Evolutionary conservation across 2,797 vertebrate species (phyloP), one percentile per base, ranked within the genome.

Genomic region (Malacoctenus gilli): DNA sequence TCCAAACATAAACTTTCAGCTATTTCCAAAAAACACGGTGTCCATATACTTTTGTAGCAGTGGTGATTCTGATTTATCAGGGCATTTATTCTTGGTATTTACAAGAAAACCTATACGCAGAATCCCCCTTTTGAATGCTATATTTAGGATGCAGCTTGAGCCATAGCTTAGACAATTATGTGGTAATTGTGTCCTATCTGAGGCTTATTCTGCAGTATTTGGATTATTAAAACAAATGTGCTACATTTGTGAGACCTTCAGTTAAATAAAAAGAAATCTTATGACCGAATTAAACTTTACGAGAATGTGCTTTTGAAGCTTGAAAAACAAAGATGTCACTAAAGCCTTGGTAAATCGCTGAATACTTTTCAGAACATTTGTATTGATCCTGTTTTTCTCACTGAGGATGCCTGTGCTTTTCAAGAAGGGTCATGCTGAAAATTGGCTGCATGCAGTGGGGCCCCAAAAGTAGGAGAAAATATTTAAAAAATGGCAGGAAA

Each of bases 1-100:
- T 58, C 48, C 56, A 49, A 32, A 60, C 37, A 40, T 31, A 49
- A 31, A 63, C 54, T 56, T 43, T 47, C 59, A 55, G 68, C 60
- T 66, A 48, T 58, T 74, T 19, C 39, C 43, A n/a, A n/a, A n/a
- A n/a, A n/a, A n/a, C n/a, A n/a, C n/a, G n/a, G n/a, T n/a, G n/a
- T n/a, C n/a, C n/a, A n/a, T n/a, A n/a, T 42, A 43, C 34, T 59
- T n/a, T 67, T 48, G 50, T 31, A n/a, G 59, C 47, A 46, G 48
- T 49, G 20, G n/a, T 30, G 31, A n/a, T 23, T 41, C 1, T 9
- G 40, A 14, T 15, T 14, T 30, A 6, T n/a, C 25, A 49, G 13
- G 31, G 10, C n/a, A 32, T 48, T 49, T 9, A 11, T 21, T 42
- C 8, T 13, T 42, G 23, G 4, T 25, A 12, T 6, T 31, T 7